These are phyloP conservation scores for Remorina albescens DNA, from an alignment of 2,797 vertebrate species.

Conservation along the genomic window DNA sequence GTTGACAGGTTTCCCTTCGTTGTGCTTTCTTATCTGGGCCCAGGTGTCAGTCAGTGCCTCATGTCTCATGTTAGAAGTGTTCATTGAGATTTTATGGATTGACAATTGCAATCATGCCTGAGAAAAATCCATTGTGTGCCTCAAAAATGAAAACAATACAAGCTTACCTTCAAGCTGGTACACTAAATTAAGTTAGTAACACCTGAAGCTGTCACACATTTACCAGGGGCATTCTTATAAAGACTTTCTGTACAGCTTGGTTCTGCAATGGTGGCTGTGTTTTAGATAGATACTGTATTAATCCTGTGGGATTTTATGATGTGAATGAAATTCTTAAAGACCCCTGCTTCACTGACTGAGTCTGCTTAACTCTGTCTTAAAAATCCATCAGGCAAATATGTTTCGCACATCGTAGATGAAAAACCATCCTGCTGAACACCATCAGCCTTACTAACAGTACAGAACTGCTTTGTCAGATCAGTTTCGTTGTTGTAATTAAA, in stretches of 20 bases:
- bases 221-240: background rate
- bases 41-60: background rate
- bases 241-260: background rate
- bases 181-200: background rate
- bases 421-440: constrained; percentile 7
- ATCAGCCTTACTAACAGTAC: constrained; percentile 3
- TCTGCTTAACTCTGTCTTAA: background rate
- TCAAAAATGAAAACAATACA: background rate
- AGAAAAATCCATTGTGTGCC: background rate
- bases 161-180: too few relatives aligned
- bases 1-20: background rate
- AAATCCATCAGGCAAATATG: constrained; percentile 28
- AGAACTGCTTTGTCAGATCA: constrained; percentile 4
- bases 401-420: constrained; percentile 1
- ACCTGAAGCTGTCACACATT: constrained; percentile 5
- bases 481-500: constrained; percentile 1
- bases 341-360: constrained; percentile 7
- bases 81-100: background rate
- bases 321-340: background rate
- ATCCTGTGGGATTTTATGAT: too few relatives aligned
- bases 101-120: background rate
- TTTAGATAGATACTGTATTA: too few relatives aligned
- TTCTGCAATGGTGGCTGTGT: background rate
- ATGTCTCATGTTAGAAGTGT: background rate
- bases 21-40: background rate